A percentile compares a stretch with the other conserved stretches of the same genome.
Evolutionary conservation across 2,888 invertebrate genomes (phyloP).

Genomic region (Aricia artaxerxes): DNA sequence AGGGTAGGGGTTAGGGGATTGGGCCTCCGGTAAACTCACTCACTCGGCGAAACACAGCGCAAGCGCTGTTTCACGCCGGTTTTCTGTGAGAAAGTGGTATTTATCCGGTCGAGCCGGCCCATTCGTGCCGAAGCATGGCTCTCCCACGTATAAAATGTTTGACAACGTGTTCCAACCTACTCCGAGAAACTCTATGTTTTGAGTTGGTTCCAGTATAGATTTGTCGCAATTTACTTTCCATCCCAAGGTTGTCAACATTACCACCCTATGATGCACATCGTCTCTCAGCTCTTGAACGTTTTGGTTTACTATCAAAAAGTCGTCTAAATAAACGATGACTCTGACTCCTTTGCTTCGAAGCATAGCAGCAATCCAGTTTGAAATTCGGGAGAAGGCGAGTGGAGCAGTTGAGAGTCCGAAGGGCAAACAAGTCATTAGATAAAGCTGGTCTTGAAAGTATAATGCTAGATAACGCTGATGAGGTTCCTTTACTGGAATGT

Average conservation of each 20-base stretch:
- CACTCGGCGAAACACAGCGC: too few relatives aligned
- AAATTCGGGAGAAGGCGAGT: constrained; percentile 36
- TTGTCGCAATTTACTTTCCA: constrained; percentile 34
- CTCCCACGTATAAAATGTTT: too few relatives aligned
- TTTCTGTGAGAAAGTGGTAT: too few relatives aligned
- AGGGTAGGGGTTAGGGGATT: too few relatives aligned
- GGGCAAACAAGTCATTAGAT: constrained; percentile 36
- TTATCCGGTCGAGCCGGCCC: too few relatives aligned
- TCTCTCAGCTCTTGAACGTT: constrained; percentile 25
- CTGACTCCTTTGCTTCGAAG: constrained; percentile 34
- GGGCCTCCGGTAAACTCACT: too few relatives aligned
- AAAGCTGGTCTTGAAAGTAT: constrained; percentile 30
- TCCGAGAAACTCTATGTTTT: constrained; percentile 35
- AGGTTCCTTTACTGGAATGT: constrained; percentile 33
- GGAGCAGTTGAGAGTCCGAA: constrained; percentile 38
- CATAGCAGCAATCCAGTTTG: constrained; percentile 36
- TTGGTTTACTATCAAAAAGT: constrained; percentile 37
- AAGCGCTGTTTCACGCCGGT: too few relatives aligned
- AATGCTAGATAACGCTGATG: constrained; percentile 36
- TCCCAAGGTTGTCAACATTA: constrained; percentile 32
- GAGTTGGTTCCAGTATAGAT: constrained; percentile 30
- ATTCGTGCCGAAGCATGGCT: too few relatives aligned
- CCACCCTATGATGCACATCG: constrained; percentile 22
- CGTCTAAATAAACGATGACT: constrained; percentile 40
- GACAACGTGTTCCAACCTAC: constrained; percentile 36